Percentiles rank a stretch among this genome's conserved stretches.
Evolutionary conservation across 2,113 vertebrate species (phyloP).

Genomic region (Oreochromis spilurus): DNA sequence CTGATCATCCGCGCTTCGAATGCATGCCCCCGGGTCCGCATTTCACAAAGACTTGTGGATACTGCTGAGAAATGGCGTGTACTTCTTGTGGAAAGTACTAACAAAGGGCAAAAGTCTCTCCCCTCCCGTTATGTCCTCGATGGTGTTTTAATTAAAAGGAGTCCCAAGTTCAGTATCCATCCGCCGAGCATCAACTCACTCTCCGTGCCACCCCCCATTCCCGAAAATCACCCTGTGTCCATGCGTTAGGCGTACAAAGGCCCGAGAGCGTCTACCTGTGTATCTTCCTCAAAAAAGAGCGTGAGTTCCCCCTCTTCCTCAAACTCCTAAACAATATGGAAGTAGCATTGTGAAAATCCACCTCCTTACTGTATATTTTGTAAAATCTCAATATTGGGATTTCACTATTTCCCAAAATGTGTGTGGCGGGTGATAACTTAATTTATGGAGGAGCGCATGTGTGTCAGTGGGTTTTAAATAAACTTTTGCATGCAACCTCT

Average conservation of each 20-base stretch:
- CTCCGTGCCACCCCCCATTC: neutral
- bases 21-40: neutral
- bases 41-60: neutral
- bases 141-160: neutral
- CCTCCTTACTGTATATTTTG: neutral
- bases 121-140: neutral
- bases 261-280: neutral
- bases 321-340: neutral
- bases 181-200: neutral
- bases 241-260: rapidly evolving
- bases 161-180: neutral
- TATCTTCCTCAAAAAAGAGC: neutral
- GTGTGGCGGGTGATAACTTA: neutral
- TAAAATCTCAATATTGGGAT: neutral
- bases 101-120: neutral
- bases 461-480: neutral
- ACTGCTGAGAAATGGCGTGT: neutral
- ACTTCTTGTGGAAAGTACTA: neutral
- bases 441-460: neutral
- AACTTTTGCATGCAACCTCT: neutral
- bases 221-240: neutral
- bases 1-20: neutral
- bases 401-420: neutral
- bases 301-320: neutral
- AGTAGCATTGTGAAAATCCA: neutral